phyloP scores from a whole-genome alignment of 2,113 vertebrate genomes.

The Plecturocebus donacophilus region DNA sequence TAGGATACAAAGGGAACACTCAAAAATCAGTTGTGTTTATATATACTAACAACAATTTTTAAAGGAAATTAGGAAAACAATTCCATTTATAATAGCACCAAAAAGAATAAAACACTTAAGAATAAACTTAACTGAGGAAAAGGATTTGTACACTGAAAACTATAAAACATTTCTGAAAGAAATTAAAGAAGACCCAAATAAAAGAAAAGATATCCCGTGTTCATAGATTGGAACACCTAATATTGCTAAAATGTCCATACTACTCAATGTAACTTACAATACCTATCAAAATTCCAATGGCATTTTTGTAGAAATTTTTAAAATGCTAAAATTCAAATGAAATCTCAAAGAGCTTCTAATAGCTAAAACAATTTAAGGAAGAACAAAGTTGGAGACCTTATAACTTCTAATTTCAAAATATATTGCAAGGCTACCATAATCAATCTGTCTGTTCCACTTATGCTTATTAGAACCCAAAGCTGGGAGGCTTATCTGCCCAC shows the following conservation, averaged over 20 bases:
- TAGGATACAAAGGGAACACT: neutral
- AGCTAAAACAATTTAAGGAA: neutral
- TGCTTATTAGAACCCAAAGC: neutral
- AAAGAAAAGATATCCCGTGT: neutral
- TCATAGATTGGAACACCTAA: neutral
- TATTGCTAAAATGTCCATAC: neutral
- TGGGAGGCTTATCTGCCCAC: neutral
- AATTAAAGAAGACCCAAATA: neutral
- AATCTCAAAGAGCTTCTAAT: neutral
- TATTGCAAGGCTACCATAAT: neutral
- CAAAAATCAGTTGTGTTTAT: neutral
- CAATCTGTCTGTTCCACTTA: neutral
- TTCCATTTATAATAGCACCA: neutral
- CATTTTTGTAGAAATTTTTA: neutral
- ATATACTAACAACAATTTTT: neutral
- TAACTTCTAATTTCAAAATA: neutral
- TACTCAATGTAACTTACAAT: neutral
- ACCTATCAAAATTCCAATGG: neutral
- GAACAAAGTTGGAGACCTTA: neutral
- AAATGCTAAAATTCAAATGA: neutral
- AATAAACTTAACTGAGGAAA: neutral
- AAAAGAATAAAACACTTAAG: neutral
- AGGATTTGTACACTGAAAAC: neutral
- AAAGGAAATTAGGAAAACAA: neutral
- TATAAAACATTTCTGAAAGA: neutral